Conservation (phyloP, 2,113 vertebrate species). For the Gymnorhina tibicen region DNA sequence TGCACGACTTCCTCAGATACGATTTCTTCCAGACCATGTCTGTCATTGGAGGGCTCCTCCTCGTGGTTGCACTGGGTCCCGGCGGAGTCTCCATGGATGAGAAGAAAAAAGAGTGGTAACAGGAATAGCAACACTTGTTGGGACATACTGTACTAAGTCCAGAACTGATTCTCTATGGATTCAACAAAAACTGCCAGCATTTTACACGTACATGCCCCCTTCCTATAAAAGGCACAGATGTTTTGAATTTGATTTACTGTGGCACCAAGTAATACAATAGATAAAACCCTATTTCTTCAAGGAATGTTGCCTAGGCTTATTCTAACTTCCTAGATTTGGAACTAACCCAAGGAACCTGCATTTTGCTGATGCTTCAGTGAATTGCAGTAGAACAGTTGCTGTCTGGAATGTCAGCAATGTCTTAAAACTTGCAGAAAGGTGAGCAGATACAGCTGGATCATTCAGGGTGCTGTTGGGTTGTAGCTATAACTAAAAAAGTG, state of each 20-base stretch:
- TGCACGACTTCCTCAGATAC: conserved; percentile 98
- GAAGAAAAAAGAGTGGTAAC: conserved; percentile 98
- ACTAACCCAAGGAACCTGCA: conserved; percentile 48
- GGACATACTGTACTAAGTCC: conserved; percentile 34
- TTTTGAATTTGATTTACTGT: conserved; percentile 68
- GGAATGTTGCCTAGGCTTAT: conserved; percentile 28
- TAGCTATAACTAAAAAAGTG: conserved; percentile 50
- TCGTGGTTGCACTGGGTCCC: conserved; percentile 95
- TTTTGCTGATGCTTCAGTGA: conserved; percentile 33
- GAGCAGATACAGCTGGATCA: conserved; percentile 56
- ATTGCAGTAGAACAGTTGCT: conserved; percentile 27
- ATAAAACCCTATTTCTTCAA: conserved; percentile 39
- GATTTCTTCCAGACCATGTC: conserved; percentile 99
- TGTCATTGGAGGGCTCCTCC: conserved; percentile 92
- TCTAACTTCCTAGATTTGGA: conserved; percentile 54
- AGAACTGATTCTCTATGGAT: conserved; percentile 63
- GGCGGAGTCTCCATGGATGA: conserved; percentile 98
- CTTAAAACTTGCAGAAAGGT: conserved; percentile 50
- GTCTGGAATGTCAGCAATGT: neutral
- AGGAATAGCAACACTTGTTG: conserved; percentile 30
- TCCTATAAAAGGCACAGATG: conserved; percentile 73
- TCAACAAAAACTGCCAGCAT: conserved; percentile 66
- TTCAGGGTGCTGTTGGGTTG: conserved; percentile 34
- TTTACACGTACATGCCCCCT: conserved; percentile 49
- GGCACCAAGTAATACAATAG: conserved; percentile 56